Conservation (phyloP, 2,797 vertebrate genomes). For the Diplodus sargus region DNA sequence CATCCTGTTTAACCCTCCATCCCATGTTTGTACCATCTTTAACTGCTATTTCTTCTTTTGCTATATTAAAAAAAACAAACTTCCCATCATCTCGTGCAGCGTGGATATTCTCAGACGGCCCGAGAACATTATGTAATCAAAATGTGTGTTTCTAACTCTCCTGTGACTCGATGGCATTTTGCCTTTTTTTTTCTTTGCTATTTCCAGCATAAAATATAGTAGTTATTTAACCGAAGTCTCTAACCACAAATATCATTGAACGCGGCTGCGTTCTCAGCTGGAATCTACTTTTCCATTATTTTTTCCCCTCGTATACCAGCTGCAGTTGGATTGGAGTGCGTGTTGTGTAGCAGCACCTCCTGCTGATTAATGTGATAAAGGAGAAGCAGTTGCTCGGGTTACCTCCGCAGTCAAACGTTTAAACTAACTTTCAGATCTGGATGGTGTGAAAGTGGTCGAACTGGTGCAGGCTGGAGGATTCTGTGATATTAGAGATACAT, state of each 20-base stretch:
- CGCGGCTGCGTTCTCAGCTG: neutral
- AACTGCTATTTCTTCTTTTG: neutral
- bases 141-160: neutral
- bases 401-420: too few relatives aligned
- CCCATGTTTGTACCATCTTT: neutral
- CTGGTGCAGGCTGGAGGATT: too few relatives aligned
- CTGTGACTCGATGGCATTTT: neutral
- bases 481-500: neutral
- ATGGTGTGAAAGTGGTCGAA: too few relatives aligned
- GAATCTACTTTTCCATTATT: constrained; percentile 2
- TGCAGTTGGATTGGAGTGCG: neutral
- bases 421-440: too few relatives aligned
- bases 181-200: neutral
- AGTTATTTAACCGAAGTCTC: neutral
- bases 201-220: constrained; percentile 4
- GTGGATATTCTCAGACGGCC: constrained; percentile 8
- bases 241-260: constrained; percentile 1
- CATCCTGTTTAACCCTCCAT: neutral
- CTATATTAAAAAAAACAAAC: neutral
- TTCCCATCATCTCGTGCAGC: neutral
- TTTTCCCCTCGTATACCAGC: neutral
- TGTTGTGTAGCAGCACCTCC: neutral
- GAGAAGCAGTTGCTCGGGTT: neutral
- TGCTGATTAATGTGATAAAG: neutral
- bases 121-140: neutral